These are phyloP conservation scores for Deilephila porcellus DNA, from an alignment of 2,888 invertebrate genomes.

Conservation along the genomic window DNA sequence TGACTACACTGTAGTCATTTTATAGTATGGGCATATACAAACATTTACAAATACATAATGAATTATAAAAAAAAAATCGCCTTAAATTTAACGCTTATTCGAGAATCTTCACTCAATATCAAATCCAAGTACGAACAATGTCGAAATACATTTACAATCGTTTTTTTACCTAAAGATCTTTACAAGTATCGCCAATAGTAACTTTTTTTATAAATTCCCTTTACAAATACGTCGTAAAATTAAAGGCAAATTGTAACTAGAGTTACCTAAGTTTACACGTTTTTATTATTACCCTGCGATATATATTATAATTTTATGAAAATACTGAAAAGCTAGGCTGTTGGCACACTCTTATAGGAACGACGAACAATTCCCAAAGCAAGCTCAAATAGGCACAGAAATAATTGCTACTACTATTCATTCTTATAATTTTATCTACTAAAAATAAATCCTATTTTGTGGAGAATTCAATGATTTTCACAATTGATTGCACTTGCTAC, in stretches of 20 bases:
- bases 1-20: background rate
- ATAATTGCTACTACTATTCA: background rate
- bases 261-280: background rate
- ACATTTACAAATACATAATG: background rate
- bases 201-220: conserved; percentile 26
- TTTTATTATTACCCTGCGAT: background rate
- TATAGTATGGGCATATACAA: background rate
- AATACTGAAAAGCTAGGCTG: background rate
- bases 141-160: conserved; percentile 36
- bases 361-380: background rate
- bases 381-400: no score
- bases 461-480: no score
- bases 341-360: background rate
- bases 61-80: conserved; percentile 1
- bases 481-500: no score
- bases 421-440: background rate
- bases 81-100: conserved; percentile 24
- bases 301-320: background rate
- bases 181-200: conserved; percentile 49
- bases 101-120: conserved; percentile 28
- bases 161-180: conserved; percentile 30
- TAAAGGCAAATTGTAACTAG: background rate
- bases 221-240: background rate
- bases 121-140: conserved; percentile 22
- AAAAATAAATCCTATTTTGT: no score